Percentiles rank a stretch among this genome's conserved stretches.
Evolutionary conservation across 2,113 vertebrate genomes (phyloP).

Genomic region (Glareola pratincola): DNA sequence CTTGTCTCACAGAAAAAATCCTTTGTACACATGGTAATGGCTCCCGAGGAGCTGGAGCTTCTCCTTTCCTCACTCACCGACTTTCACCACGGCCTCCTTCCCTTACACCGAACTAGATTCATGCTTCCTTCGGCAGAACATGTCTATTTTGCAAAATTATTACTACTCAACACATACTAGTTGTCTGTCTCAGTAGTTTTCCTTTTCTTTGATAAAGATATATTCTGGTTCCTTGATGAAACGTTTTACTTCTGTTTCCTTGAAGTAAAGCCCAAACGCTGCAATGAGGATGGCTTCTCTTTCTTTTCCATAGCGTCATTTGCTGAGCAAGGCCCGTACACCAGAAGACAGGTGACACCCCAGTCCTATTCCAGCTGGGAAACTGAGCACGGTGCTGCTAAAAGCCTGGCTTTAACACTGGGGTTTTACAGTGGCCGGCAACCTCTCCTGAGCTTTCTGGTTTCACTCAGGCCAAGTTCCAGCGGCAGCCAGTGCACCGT

Average conservation of each 20-base stretch:
- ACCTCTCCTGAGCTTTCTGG: not conserved
- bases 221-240: not conserved
- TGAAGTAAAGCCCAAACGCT: constrained; percentile 30
- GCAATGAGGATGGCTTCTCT: constrained; percentile 19
- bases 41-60: not conserved
- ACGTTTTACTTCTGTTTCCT: not conserved
- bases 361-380: not conserved
- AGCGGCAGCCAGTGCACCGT: not conserved
- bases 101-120: not conserved
- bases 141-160: not conserved
- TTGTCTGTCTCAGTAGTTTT: not conserved
- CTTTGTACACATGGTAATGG: not conserved
- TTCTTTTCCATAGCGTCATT: not conserved
- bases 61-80: not conserved
- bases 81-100: not conserved
- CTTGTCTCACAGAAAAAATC: not conserved
- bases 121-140: not conserved
- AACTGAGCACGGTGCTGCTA: not conserved
- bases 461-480: not conserved
- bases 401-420: not conserved
- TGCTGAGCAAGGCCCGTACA: not conserved
- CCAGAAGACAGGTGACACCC: not conserved
- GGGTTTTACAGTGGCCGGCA: not conserved
- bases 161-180: not conserved
- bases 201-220: not conserved